A percentile compares a stretch with the other conserved stretches of the same genome.
phyloP scores from a whole-genome alignment of 2,888 invertebrate genomes.

The Baccha elongata region DNA sequence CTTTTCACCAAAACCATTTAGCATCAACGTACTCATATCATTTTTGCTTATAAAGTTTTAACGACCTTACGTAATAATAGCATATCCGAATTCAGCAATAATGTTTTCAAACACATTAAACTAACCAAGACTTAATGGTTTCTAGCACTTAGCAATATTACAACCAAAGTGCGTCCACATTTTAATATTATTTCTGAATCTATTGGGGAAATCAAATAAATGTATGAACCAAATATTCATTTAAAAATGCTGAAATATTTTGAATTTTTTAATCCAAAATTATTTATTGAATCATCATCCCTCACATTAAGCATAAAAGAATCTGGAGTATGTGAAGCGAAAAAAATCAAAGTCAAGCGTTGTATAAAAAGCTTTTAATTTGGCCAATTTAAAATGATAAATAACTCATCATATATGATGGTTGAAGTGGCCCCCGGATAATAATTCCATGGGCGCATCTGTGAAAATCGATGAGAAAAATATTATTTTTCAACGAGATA shows the following conservation, averaged over 20 bases:
- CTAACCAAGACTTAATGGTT: background rate
- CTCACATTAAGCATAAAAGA: slow-evolving; percentile 22
- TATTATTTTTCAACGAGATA: slow-evolving; percentile 39
- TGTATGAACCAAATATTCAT: slow-evolving; percentile 26
- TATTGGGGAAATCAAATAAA: slow-evolving; percentile 53
- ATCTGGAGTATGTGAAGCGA: slow-evolving; percentile 3
- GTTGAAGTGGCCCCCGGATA: slow-evolving; percentile 47
- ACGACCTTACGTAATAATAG: too few species aligned
- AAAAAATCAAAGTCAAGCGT: slow-evolving; percentile 19
- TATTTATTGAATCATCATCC: slow-evolving; percentile 46
- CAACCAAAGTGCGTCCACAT: too few species aligned
- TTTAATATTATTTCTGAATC: too few species aligned
- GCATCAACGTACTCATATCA: too few species aligned
- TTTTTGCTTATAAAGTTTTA: too few species aligned
- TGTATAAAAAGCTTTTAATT: slow-evolving; percentile 65
- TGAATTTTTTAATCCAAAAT: slow-evolving; percentile 25
- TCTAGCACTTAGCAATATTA: slow-evolving; percentile 4
- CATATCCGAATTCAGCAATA: background rate
- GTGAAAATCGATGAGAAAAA: slow-evolving; percentile 58
- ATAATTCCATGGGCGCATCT: slow-evolving; percentile 37
- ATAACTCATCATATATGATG: slow-evolving; percentile 54
- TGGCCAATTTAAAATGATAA: slow-evolving; percentile 68
- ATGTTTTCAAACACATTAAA: background rate
- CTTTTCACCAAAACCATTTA: too few species aligned
- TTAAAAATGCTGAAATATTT: background rate